These are phyloP conservation scores for Drosophila mercatorum DNA, from an alignment of 2,888 invertebrate genomes.

Conservation along the genomic window DNA sequence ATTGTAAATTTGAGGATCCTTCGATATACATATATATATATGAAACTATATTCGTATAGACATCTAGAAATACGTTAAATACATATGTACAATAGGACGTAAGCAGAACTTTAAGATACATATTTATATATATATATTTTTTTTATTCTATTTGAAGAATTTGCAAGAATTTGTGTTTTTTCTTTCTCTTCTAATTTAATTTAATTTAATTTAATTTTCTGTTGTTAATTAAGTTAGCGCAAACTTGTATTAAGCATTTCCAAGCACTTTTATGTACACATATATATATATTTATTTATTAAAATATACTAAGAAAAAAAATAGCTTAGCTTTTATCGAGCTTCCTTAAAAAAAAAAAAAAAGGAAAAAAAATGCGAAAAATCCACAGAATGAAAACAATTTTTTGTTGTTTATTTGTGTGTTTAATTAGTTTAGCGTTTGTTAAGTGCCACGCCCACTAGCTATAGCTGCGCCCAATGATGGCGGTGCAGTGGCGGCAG, in stretches of 20 bases:
- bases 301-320: constrained; percentile 14
- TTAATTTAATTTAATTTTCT: neutral
- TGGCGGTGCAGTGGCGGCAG: neutral
- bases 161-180: constrained; percentile 24
- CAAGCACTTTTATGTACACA: constrained; percentile 37
- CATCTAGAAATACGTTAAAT: constrained; percentile 52
- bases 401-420: neutral
- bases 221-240: constrained; percentile 19
- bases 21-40: constrained; percentile 19
- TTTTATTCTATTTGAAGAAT: constrained; percentile 4
- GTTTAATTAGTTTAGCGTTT: constrained; percentile 2
- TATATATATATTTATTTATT: constrained; percentile 25
- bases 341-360: constrained; percentile 9
- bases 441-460: constrained; percentile 13
- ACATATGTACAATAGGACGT: constrained; percentile 43
- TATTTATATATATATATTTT: constrained; percentile 4
- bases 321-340: constrained; percentile 15
- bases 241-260: constrained; percentile 17
- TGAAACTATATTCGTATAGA: constrained; percentile 42
- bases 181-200: neutral
- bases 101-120: constrained; percentile 19
- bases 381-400: constrained; percentile 6
- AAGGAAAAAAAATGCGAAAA: neutral
- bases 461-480: constrained; percentile 9
- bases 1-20: constrained; percentile 45